A percentile compares a stretch with the other conserved stretches of the same genome.
phyloP scores from a whole-genome alignment of 2,113 vertebrate species.

The Litocranius walleri region DNA sequence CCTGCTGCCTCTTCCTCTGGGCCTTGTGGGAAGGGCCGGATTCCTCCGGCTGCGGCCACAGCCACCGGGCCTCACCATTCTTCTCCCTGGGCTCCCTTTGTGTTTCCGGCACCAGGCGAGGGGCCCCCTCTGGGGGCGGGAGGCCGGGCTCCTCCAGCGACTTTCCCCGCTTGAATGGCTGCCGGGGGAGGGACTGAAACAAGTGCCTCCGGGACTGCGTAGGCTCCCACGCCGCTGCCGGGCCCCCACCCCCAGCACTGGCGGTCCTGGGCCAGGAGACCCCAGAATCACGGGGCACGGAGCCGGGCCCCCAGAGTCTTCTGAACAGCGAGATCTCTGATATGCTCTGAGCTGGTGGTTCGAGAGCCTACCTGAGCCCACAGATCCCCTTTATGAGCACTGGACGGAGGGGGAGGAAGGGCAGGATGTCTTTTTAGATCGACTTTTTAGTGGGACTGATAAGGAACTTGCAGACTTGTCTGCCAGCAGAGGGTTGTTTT shows the following conservation, averaged over 20 bases:
- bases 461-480: background rate
- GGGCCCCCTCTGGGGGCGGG: constrained; percentile 71
- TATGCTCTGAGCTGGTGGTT: background rate
- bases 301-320: background rate
- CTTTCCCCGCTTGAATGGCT: constrained; percentile 64
- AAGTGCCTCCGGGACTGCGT: constrained; percentile 35
- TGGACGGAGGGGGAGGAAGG: background rate
- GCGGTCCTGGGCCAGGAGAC: background rate
- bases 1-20: background rate
- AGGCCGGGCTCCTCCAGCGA: constrained; percentile 57
- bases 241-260: background rate
- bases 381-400: background rate
- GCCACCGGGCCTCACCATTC: constrained; percentile 59
- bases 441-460: background rate
- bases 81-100: constrained; percentile 70
- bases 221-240: background rate
- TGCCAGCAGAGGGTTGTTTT: constrained; percentile 1
- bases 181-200: constrained; percentile 48
- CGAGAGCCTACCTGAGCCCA: background rate
- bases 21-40: constrained; percentile 53
- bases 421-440: background rate
- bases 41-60: constrained; percentile 62
- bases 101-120: constrained; percentile 68
- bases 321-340: background rate
- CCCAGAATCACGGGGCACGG: background rate